Evolutionary conservation across 1,140 invertebrate species (phyloP).

Genomic region (Lordiphosa clarofinis): DNA sequence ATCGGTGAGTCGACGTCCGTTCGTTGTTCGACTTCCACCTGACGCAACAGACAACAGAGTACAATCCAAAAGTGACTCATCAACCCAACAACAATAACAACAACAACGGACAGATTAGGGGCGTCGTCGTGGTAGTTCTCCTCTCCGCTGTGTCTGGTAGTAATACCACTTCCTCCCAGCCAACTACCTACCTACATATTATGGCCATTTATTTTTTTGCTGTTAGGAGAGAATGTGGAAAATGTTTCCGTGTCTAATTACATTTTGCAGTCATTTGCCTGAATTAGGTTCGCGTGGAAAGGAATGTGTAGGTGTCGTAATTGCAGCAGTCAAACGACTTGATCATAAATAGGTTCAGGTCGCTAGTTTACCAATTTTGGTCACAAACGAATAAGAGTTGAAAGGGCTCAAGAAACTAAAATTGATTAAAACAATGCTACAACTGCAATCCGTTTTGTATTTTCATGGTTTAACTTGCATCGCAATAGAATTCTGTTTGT

Average conservation of each 20-base stretch:
- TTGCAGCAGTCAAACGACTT: no score
- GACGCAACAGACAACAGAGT: slow-evolving; percentile 3
- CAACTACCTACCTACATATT: neutral
- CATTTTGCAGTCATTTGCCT: slow-evolving; percentile 26
- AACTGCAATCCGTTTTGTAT: no score
- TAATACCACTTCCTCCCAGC: no score
- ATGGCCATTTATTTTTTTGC: slow-evolving; percentile 4
- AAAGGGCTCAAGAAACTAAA: no score
- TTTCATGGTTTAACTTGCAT: no score
- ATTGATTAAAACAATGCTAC: no score
- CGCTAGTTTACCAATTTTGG: no score
- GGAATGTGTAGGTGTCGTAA: no score
- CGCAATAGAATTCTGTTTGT: no score
- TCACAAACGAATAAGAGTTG: no score
- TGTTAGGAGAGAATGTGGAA: slow-evolving; percentile 14
- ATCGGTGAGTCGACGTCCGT: slow-evolving; percentile 14
- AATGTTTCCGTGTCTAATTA: slow-evolving; percentile 46
- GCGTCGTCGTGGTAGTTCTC: neutral
- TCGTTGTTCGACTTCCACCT: slow-evolving; percentile 19
- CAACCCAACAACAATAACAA: neutral
- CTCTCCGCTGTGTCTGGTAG: neutral
- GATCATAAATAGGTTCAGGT: no score
- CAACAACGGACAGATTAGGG: slow-evolving; percentile 1
- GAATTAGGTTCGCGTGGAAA: no score
- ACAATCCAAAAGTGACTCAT: slow-evolving; percentile 9